phyloP scores from a whole-genome alignment of 2,113 vertebrate genomes.

The Carassius gibelio region DNA sequence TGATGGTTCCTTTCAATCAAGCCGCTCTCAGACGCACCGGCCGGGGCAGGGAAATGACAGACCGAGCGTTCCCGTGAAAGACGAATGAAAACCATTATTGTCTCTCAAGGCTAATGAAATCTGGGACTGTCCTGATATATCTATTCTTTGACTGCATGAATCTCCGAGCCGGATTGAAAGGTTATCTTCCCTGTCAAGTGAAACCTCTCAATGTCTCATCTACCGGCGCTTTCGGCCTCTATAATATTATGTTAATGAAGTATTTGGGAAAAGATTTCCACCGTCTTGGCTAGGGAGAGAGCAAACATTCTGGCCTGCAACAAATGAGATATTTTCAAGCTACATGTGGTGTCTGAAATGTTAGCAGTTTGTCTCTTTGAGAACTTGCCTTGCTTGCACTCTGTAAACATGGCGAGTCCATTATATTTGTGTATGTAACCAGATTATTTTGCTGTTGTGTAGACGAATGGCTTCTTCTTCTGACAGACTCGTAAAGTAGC shows the following conservation, averaged over 20 bases:
- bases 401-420: constrained; percentile 7
- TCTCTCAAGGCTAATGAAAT: constrained; percentile 67
- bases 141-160: constrained; percentile 60
- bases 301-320: neutral
- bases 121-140: constrained; percentile 54
- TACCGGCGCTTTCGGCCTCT: constrained; percentile 42
- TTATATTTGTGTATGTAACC: constrained; percentile 61
- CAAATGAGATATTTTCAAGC: neutral
- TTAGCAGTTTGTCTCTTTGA: neutral
- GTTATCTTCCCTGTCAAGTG: constrained; percentile 47
- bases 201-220: constrained; percentile 49
- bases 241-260: constrained; percentile 59
- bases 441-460: constrained; percentile 68
- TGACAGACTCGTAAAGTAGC: constrained; percentile 78
- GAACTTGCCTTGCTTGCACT: neutral
- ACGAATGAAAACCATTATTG: constrained; percentile 73
- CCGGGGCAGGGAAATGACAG: constrained; percentile 66
- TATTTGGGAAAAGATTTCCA: constrained; percentile 23
- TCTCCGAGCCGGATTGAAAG: constrained; percentile 58
- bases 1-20: constrained; percentile 90
- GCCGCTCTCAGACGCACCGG: constrained; percentile 76
- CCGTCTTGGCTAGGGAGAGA: neutral
- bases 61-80: constrained; percentile 68
- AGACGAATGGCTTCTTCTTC: constrained; percentile 69
- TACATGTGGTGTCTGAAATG: neutral